Conservation (phyloP, 2,113 vertebrate genomes). For the Archocentrus centrarchus region DNA sequence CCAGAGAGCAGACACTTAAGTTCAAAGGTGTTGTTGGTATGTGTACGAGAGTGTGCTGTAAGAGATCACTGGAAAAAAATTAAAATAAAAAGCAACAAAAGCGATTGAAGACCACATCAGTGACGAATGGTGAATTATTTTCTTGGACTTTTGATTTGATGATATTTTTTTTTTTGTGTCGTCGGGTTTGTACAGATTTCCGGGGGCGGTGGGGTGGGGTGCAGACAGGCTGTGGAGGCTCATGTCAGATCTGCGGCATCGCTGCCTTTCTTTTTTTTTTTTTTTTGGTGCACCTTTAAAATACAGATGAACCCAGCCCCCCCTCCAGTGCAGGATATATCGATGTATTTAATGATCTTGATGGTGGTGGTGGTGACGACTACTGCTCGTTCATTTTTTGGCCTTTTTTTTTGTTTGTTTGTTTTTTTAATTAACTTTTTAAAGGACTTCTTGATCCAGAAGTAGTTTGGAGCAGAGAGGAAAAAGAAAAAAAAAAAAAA, state of each 20-base stretch:
- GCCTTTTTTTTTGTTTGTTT: slow-evolving; percentile 9
- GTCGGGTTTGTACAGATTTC: too few relatives aligned
- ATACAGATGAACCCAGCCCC: slow-evolving; percentile 6
- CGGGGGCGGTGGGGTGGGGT: too few relatives aligned
- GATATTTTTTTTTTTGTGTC: too few relatives aligned
- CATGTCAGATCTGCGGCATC: too few relatives aligned
- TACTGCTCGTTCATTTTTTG: slow-evolving; percentile 44
- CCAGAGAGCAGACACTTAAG: slow-evolving; percentile 53
- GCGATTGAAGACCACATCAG: slow-evolving; percentile 5
- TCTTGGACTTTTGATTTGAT: slow-evolving; percentile 64
- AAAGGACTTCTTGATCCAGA: slow-evolving; percentile 37
- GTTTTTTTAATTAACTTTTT: not conserved
- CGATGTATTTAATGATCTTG: slow-evolving; percentile 32
- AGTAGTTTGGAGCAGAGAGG: slow-evolving; percentile 35
- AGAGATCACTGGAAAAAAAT: slow-evolving; percentile 65
- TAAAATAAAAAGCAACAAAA: not conserved
- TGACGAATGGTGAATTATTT: slow-evolving; percentile 65
- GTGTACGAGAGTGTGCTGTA: slow-evolving; percentile 46
- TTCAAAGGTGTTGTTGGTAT: slow-evolving; percentile 19
- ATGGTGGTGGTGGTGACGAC: slow-evolving; percentile 43
- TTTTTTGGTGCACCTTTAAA: slow-evolving; percentile 56
- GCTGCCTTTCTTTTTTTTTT: too few relatives aligned
- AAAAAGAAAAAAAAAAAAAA: too few relatives aligned
- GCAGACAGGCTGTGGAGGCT: too few relatives aligned
- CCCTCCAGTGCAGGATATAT: slow-evolving; percentile 9